These are phyloP conservation scores for Bothrops jararaca DNA, from an alignment of 2,113 vertebrate genomes.

Conservation along the genomic window DNA sequence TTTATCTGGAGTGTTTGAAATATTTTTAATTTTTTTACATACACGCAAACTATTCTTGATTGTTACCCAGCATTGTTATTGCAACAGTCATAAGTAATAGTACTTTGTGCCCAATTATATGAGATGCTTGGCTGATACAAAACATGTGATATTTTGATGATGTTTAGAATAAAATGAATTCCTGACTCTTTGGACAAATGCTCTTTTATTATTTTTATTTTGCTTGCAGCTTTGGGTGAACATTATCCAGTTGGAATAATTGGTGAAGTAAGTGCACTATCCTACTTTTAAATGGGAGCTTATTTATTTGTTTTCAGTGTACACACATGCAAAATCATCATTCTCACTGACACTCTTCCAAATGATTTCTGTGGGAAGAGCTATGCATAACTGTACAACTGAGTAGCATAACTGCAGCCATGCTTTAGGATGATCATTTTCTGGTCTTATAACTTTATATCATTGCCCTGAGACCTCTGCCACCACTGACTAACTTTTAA, in stretches of 20 bases:
- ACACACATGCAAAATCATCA: background rate
- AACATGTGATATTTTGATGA: background rate
- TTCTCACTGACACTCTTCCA: slow-evolving; percentile 4
- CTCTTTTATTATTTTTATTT: slow-evolving; percentile 7
- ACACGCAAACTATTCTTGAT: slow-evolving; percentile 34
- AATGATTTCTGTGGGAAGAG: background rate
- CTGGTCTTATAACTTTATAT: background rate
- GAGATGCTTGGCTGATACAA: background rate
- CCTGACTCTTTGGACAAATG: background rate
- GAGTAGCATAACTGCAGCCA: slow-evolving; percentile 26
- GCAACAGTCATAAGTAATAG: background rate
- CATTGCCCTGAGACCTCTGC: background rate
- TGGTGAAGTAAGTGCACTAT: background rate
- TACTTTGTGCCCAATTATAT: background rate
- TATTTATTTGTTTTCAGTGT: slow-evolving; percentile 26
- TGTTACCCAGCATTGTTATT: background rate
- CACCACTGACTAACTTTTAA: slow-evolving; percentile 12
- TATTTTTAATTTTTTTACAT: background rate
- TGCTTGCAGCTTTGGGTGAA: background rate
- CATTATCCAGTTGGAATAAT: background rate
- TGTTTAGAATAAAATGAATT: background rate
- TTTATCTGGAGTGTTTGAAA: slow-evolving; percentile 49
- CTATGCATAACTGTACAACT: background rate
- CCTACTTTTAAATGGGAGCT: background rate
- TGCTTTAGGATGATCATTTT: background rate